Evolutionary conservation across 2,888 invertebrate genomes (phyloP).

Genomic region (Sarcophaga rosellei): DNA sequence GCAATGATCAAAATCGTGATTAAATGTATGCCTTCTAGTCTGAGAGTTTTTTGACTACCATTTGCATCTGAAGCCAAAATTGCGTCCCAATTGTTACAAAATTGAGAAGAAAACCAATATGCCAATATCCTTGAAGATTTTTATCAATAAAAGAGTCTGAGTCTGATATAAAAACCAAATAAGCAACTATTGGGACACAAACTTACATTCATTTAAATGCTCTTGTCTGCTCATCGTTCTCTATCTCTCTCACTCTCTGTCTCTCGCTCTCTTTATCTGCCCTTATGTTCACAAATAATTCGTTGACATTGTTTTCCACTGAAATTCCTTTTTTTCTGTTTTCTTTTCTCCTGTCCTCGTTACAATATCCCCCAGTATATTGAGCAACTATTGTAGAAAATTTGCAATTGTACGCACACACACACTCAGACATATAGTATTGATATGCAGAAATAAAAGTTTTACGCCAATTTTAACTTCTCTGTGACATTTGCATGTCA

Average conservation of each 20-base stretch:
- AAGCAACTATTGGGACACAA: conserved; percentile 18
- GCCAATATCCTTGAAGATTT: too few species aligned
- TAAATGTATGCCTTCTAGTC: too few species aligned
- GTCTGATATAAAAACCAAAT: not conserved
- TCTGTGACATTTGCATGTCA: conserved; percentile 63
- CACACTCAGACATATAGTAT: not conserved
- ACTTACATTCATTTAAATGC: not conserved
- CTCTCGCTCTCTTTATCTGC: not conserved
- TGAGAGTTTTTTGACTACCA: too few species aligned
- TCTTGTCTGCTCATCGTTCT: conserved; percentile 25
- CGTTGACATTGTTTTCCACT: conserved; percentile 34
- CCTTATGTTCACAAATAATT: conserved; percentile 43
- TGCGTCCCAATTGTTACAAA: too few species aligned
- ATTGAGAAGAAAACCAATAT: too few species aligned
- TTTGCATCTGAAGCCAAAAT: too few species aligned
- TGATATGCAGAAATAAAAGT: conserved; percentile 57
- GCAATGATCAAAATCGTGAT: too few species aligned
- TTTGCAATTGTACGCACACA: not conserved
- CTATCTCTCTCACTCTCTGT: too few species aligned
- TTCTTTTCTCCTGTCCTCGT: not conserved
- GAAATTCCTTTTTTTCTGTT: conserved; percentile 11
- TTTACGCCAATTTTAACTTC: conserved; percentile 65
- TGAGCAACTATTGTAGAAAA: not conserved
- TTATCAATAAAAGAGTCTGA: too few species aligned
- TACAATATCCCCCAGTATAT: not conserved